Evolutionary conservation across 2,888 invertebrate species (phyloP).

Genomic region (Idaea biselata): DNA sequence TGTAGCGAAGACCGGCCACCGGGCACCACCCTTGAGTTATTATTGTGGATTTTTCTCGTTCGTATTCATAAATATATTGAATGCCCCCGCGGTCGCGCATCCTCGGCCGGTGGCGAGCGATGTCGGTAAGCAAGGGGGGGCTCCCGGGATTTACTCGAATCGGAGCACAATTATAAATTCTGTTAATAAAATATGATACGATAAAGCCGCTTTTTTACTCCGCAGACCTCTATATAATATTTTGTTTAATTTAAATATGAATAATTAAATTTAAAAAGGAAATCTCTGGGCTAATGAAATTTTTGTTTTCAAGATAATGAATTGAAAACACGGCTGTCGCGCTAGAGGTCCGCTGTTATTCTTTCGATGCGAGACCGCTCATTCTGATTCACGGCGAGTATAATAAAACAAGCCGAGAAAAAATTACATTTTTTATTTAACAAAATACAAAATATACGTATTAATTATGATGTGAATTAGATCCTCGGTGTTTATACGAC

Average conservation of each 20-base stretch:
- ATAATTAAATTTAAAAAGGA: constrained; percentile 80
- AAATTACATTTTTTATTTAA: constrained; percentile 43
- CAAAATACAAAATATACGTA: constrained; percentile 48
- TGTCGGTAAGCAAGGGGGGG: constrained; percentile 29
- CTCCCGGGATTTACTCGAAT: constrained; percentile 67
- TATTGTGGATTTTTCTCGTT: constrained; percentile 81
- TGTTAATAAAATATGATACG: constrained; percentile 80
- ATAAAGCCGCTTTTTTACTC: constrained; percentile 69
- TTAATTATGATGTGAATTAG: constrained; percentile 63
- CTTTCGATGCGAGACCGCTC: constrained; percentile 59
- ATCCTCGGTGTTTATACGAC: constrained; percentile 63
- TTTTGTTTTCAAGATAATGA: constrained; percentile 81
- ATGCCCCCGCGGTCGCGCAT: constrained; percentile 36
- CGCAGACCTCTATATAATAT: constrained; percentile 78
- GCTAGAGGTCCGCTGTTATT: constrained; percentile 62
- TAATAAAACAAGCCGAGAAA: constrained; percentile 52
- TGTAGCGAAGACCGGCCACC: constrained; percentile 65
- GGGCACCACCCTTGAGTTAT: constrained; percentile 75
- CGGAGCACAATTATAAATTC: constrained; percentile 79
- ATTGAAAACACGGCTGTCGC: constrained; percentile 76
- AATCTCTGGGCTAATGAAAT: constrained; percentile 79
- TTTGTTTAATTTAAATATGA: constrained; percentile 81
- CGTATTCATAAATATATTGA: constrained; percentile 79
- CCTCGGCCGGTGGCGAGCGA: not conserved
- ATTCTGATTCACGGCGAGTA: constrained; percentile 69